Base-by-base conservation (phyloP, 2,888 invertebrate species). In the Caradrina clavipalpis region DNA sequence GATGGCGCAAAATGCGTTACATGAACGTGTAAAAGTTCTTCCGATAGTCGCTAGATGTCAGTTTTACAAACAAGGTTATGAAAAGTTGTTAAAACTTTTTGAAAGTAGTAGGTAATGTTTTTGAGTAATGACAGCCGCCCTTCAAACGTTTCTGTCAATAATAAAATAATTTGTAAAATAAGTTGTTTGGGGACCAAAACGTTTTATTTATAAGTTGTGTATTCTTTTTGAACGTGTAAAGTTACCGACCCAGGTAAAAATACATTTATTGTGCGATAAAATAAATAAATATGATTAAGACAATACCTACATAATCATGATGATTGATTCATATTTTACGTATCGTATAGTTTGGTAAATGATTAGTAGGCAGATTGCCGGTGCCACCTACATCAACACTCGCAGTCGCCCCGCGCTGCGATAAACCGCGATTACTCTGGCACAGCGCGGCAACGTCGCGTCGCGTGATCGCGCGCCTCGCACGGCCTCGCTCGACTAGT, bases 381-480 rank as follows among this genome's bases (percentile, higher is more conserved):
- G 6, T 19, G 22, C 19, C 50, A 49, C 61, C 15, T 56, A 50
- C 17, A 11, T 1, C 21, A 39, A 19, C 57, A 45, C 21, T 1
- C 8, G 54, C 35, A 50, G 35, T 26, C 68, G 68, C 67, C 22
- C 21, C 39, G 68, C 39, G 75, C 49, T 59, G 50, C 66, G 73
- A 67, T 73, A 73, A 61, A 49, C 62, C 71, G 71, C 74, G 73
- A 59, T 58, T 56, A 26, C 58, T 22, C 60, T 22, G 26, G 72
- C 67, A 73, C 72, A 68, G 56, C 80, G 80, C 81, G 87, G 86
- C 87, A 87, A 82, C 86, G 83, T 83, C 84, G 87, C 86, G 68
- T 74, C 72, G 72, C 72, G 74, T 69, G 73, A 67, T 86, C 82
- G 74, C 76, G 73, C 77, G 79, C 70, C 57, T 45, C 42, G 42